Percentiles rank a stretch among this genome's conserved stretches.
These are phyloP conservation scores for Oryzias melastigma DNA, from an alignment of 2,113 vertebrate species.

Conservation along the genomic window DNA sequence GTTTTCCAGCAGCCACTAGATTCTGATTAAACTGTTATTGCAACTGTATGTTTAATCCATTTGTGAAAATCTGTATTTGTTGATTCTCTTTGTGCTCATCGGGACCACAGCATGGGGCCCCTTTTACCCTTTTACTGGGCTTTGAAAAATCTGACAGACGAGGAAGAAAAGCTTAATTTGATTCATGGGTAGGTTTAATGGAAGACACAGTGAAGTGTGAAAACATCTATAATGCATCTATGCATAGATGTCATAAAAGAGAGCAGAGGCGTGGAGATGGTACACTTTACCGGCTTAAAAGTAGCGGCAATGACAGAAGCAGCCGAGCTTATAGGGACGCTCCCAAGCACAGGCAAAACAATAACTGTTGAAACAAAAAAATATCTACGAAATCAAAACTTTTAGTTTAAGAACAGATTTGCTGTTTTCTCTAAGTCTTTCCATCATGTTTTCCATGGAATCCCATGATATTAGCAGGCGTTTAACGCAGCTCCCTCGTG, in stretches of 20 bases:
- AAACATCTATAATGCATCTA: slow-evolving; percentile 64
- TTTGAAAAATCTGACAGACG: slow-evolving; percentile 35
- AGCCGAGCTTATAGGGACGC: not conserved
- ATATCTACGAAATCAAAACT: no score
- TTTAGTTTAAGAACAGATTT: not conserved
- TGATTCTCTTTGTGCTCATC: slow-evolving; percentile 52
- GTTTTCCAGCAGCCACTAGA: slow-evolving; percentile 35
- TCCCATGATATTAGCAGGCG: slow-evolving; percentile 53
- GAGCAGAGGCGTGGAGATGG: slow-evolving; percentile 9
- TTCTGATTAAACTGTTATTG: slow-evolving; percentile 38
- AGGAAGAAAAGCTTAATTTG: slow-evolving; percentile 71
- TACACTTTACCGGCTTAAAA: slow-evolving; percentile 16
- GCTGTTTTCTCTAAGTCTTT: slow-evolving; percentile 1
- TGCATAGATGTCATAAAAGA: slow-evolving; percentile 61
- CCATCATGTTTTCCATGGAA: slow-evolving; percentile 26
- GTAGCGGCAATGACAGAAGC: not conserved
- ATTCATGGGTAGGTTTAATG: slow-evolving; percentile 77
- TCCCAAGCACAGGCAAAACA: not conserved
- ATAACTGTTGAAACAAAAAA: no score
- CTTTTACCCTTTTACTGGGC: slow-evolving; percentile 14
- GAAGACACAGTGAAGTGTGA: slow-evolving; percentile 69
- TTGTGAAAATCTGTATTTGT: slow-evolving; percentile 48
- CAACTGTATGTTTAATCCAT: slow-evolving; percentile 39
- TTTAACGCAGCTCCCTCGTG: slow-evolving; percentile 49
- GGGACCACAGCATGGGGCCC: slow-evolving; percentile 4